Percentiles rank a stretch among this genome's conserved stretches.
Evolutionary conservation across 1,140 invertebrate genomes (phyloP).

Genomic region (Popillia japonica): DNA sequence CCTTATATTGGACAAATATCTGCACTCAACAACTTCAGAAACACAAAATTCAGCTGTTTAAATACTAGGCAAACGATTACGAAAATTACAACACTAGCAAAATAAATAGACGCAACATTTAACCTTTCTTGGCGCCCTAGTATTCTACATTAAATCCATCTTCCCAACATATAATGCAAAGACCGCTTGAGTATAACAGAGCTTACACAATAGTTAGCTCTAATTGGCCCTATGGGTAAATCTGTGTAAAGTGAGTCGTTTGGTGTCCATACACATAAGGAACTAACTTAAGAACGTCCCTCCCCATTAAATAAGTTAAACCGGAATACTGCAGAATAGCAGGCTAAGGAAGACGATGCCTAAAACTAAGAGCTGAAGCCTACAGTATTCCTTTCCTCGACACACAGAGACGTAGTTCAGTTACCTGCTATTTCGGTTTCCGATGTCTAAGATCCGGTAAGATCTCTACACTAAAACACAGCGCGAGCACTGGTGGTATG

Average conservation of each 20-base stretch:
- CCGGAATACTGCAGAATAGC: background rate
- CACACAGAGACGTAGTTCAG: too few species aligned
- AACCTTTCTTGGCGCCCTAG: background rate
- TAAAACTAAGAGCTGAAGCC: background rate
- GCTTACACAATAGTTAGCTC: background rate
- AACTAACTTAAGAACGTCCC: background rate
- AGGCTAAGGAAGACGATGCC: background rate
- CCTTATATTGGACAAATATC: too few species aligned
- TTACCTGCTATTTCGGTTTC: background rate
- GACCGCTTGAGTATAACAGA: background rate
- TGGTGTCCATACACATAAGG: conserved; percentile 7
- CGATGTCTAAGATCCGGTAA: conserved; percentile 5
- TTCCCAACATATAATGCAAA: background rate
- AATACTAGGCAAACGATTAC: too few species aligned
- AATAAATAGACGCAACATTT: too few species aligned
- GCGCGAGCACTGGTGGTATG: background rate
- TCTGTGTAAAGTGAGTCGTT: conserved; percentile 1
- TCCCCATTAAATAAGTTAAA: background rate
- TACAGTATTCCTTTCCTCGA: background rate
- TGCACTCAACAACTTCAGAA: too few species aligned
- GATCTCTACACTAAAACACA: background rate
- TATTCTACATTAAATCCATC: background rate
- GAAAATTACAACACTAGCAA: too few species aligned
- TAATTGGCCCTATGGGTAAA: background rate
- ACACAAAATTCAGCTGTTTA: too few species aligned